phyloP scores from a whole-genome alignment of 1,140 invertebrate genomes.

The Bombus impatiens region DNA sequence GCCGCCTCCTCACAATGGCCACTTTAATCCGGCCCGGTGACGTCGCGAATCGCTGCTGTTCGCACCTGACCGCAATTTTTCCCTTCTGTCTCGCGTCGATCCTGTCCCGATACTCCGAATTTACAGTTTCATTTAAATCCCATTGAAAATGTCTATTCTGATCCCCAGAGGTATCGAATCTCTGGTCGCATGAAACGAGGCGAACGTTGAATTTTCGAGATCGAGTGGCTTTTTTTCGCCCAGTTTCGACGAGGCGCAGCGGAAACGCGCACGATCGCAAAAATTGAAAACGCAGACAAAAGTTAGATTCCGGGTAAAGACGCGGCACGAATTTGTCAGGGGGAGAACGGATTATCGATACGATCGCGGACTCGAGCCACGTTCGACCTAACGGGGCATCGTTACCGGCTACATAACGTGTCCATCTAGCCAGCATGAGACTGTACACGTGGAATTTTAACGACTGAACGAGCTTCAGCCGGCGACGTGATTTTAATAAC shows the following conservation, averaged over 20 bases:
- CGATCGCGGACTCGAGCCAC: slow-evolving; percentile 33
- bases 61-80: slow-evolving; percentile 5
- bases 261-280: background rate
- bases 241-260: background rate
- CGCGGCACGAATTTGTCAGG: slow-evolving; percentile 31
- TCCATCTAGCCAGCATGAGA: background rate
- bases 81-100: background rate
- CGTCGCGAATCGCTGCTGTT: slow-evolving; percentile 4
- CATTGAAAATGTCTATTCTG: no score
- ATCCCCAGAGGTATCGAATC: background rate
- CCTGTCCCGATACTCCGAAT: background rate
- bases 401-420: slow-evolving; percentile 30
- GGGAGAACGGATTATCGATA: slow-evolving; percentile 19
- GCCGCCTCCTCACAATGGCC: slow-evolving; percentile 1
- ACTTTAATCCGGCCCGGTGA: slow-evolving; percentile 11
- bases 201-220: background rate
- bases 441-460: slow-evolving; percentile 23
- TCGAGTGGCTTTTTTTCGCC: background rate
- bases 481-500: slow-evolving; percentile 32
- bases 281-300: background rate
- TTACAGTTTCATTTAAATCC: background rate
- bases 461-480: background rate
- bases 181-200: background rate
- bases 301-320: background rate
- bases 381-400: slow-evolving; percentile 20